Base-by-base conservation (phyloP, 2,888 invertebrate species). In the Pocota personata region DNA sequence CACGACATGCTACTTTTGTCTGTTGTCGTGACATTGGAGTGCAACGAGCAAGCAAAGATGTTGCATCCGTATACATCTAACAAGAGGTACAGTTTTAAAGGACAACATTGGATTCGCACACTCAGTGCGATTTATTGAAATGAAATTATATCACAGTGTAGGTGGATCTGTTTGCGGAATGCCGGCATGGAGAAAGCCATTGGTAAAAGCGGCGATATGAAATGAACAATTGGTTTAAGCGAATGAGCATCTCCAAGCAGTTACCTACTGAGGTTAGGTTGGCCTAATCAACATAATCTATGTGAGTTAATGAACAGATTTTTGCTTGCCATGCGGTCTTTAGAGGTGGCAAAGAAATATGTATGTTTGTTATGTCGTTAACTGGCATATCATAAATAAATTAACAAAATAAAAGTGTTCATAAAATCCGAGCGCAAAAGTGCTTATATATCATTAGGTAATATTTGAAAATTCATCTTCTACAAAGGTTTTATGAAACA, bases 391-490 rank as follows among this genome's bases (percentile, higher is more conserved):
- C 24, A 24, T 24, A 24, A 24, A 24, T 24, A 24, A 24, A 24
- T 24, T 4, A 3, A 35, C 3, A 8, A 2, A 35, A 3, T 10
- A 35, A 8, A 12, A 8, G 8, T 35, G 12, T 35, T 35, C 12
- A 2, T 37, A 7, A 21, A 58, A 48, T 21, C 4, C 46, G 3
- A 30, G 30, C 19, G 19, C 19, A 64, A 67, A 67, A 21, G 35
- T 57, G 30, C 57, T 71, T 71, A 32, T 57, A 58, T 58, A 30
- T 58, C 71, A 58, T 71, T 71, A 57, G 57, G 19, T 43, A 21
- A 37, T 14, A 43, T 24, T 37, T 21, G 10, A 3, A 19, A 57
- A 55, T n/a, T 35, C 43, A 46, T 58, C 55, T 58, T 58, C 0
- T 43, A 7, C 10, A 30, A 46, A 55, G 58, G 21, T 6, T 43